Base-by-base conservation (phyloP, 2,888 invertebrate species). In the Suillia variegata region DNA sequence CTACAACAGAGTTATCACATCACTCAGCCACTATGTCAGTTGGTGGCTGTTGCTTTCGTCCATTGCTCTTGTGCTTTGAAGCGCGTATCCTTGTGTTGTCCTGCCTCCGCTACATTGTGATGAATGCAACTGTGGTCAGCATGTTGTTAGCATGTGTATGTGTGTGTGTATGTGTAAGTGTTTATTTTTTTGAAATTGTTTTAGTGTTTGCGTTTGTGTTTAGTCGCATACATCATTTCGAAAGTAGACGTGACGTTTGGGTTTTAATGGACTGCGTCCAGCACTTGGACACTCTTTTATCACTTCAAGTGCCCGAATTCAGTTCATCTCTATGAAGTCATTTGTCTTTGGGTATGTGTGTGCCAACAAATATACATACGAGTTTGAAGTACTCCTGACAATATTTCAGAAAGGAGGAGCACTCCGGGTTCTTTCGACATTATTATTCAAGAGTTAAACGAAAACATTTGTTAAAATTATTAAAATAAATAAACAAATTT, bases 241-340 rank as follows among this genome's bases (percentile, higher is more conserved):
- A n/a, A 58, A 64, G 62, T 67, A 70, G 75, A 74, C 72, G 69
- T 70, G 69, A 68, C 68, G 72, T 70, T 75, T 74, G 72, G 67
- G 66, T 77, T 76, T 77, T 77, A 77, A 75, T 75, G 70, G 73
- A 76, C 68, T 75, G 65, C n/a, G n/a, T n/a, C n/a, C n/a, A n/a
- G n/a, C 67, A 70, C 74, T 70, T 75, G 75, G 74, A 73, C 67
- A 65, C 68, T n/a, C n/a, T 68, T 67, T 74, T 74, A 73, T 70
- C 71, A 69, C 70, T 73, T 61, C 26, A 38, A 38, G 38, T 38
- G 38, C 49, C 18, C 48, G 22, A 10, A 15, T 24, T 26, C 50
- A 8, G 33, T 31, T 45, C 21, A 13, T 24, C 53, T 38, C 13
- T 54, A 54, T 47, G 45, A 54, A 54, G 47, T 20, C 54, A 54